phyloP scores from a whole-genome alignment of 2,797 vertebrate species.

The Mionectes olivaceus region DNA sequence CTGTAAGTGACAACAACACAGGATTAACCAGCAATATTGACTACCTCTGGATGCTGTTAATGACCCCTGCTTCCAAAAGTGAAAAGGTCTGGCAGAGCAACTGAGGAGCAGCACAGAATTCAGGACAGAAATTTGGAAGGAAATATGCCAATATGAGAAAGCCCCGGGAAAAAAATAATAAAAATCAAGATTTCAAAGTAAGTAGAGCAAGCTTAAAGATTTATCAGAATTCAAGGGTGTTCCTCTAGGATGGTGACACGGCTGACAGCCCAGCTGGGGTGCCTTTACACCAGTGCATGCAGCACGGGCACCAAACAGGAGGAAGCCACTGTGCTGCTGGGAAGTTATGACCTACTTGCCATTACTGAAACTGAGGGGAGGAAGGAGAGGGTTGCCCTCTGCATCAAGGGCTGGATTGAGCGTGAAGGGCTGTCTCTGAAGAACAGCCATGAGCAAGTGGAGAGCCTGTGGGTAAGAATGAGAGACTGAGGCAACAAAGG shows the following conservation, averaged over 20 bases:
- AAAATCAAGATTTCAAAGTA: background rate
- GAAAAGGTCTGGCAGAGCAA: background rate
- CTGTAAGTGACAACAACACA: conserved; percentile 55
- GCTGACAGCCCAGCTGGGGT: background rate
- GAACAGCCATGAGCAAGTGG: background rate
- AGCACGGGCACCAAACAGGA: background rate
- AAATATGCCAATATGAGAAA: background rate
- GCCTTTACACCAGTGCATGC: background rate
- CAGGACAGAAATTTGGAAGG: background rate
- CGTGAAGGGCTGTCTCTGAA: background rate
- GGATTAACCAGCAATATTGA: background rate
- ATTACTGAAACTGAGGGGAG: background rate
- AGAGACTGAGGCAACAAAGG: background rate
- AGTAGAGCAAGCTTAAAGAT: background rate
- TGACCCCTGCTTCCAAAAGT: fast-evolving
- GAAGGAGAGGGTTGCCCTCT: background rate
- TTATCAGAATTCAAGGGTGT: background rate
- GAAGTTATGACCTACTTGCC: too few relatives aligned
- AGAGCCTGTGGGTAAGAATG: background rate
- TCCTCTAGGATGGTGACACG: background rate
- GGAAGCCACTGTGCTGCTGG: background rate
- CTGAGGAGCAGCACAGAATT: background rate
- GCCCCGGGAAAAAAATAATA: background rate
- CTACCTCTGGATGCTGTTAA: background rate
- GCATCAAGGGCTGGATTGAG: background rate